Evolutionary conservation across 2,797 vertebrate genomes (phyloP).

Genomic region (Phylloscopus collybita): DNA sequence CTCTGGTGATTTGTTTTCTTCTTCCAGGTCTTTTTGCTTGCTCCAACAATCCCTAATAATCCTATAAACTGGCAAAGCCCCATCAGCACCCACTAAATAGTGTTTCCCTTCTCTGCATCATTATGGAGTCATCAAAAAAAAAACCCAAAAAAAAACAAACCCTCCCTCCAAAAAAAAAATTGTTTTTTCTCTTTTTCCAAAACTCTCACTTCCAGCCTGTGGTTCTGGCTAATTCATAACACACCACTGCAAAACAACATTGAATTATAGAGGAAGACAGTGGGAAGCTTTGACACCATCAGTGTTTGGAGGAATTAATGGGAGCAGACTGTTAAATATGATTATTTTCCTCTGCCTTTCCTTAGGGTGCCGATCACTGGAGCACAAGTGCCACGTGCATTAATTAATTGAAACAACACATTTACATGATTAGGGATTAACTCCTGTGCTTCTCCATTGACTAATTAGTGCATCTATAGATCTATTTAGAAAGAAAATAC

Average conservation of each 20-base stretch:
- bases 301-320: neutral
- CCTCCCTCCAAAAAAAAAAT: neutral
- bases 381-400: constrained; percentile 48
- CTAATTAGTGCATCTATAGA: constrained; percentile 67
- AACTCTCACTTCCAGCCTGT: neutral
- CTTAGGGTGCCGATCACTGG: constrained; percentile 42
- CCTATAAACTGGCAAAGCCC: neutral
- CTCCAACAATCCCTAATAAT: neutral
- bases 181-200: neutral
- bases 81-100: neutral
- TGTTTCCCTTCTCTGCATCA: neutral
- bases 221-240: neutral
- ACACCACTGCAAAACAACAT: neutral
- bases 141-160: neutral
- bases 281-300: neutral
- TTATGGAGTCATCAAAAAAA: neutral
- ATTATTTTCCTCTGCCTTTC: constrained; percentile 33
- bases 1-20: neutral
- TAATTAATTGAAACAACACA: constrained; percentile 66
- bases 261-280: neutral
- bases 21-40: neutral
- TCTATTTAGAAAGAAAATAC: constrained; percentile 53
- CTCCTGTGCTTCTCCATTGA: constrained; percentile 37
- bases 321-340: neutral
- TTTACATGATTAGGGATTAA: constrained; percentile 64